Base-by-base conservation (phyloP, 2,888 invertebrate species). In the Artemia sinica region DNA sequence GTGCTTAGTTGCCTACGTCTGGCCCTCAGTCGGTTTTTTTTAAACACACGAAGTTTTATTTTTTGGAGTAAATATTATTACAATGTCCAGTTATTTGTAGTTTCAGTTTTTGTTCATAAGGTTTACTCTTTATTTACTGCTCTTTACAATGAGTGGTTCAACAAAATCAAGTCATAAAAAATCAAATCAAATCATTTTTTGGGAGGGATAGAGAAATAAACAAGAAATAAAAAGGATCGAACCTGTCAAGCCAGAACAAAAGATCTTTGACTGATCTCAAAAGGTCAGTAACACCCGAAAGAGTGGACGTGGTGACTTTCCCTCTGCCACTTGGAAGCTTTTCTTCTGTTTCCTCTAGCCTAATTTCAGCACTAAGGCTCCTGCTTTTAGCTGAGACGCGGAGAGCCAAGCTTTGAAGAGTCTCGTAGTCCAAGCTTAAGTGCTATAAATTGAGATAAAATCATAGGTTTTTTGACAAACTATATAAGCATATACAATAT, bases 171-270 rank as follows among this genome's bases (percentile, higher is more conserved):
- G 28, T 2, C 28, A 28, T 28, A 28, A 28, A 28, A 28, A 28
- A 28, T 28, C 28, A 4, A 28, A 28, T 28, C 28, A 28, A 28
- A 4, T 28, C 28, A 28, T 28, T 28, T 28, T 28, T 28, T 28
- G 28, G 12, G 84, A 84, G n/a, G 83, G 80, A 70, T 82, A 58
- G 12, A 18, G 58, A 48, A 9, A 11, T 8, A 9, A 18, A 11
- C 28, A 65, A 49, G 18, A 13, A 49, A n/a, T 10, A 49, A 50
- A 67, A 67, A 41, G 18, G n/a, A 48, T 49, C 75, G 74, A 77
- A 86, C 85, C 89, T 84, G 78, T 94, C 92, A 18, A 96, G 82
- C 92, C 95, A 96, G 75, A 87, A 86, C 41, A 91, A 88, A 69
- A 96, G 81, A 70, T 88, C 87, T 78, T 93, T 94, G 63, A 93